A percentile compares a stretch with the other conserved stretches of the same genome.
Conservation (phyloP, 2,113 vertebrate species). For the Phoxinus phoxinus region DNA sequence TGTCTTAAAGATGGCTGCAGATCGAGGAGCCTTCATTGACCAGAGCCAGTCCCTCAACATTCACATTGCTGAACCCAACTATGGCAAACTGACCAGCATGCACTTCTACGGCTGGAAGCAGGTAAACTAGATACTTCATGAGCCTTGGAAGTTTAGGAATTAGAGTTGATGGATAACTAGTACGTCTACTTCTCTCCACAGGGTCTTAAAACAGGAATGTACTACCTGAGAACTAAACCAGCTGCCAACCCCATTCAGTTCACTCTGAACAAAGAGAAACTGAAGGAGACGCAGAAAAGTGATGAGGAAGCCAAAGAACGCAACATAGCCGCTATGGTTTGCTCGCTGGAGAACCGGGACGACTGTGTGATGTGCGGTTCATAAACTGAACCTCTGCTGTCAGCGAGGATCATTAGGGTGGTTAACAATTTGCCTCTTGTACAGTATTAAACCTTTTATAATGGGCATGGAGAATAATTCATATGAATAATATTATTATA, state of each 20-base stretch:
- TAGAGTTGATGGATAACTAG: background rate
- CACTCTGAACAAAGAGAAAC: slow-evolving; percentile 94
- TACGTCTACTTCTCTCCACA: slow-evolving; percentile 58
- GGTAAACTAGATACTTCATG: slow-evolving; percentile 69
- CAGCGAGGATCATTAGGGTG: background rate
- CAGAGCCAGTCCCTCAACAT: slow-evolving; percentile 99
- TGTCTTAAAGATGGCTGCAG: slow-evolving; percentile 93
- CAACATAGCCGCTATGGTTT: slow-evolving; percentile 93
- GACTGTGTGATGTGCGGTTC: slow-evolving; percentile 96
- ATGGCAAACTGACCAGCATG: slow-evolving; percentile 97
- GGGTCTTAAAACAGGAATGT: slow-evolving; percentile 98
- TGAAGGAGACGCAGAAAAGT: slow-evolving; percentile 76
- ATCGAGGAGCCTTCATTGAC: slow-evolving; percentile 93
- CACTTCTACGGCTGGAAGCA: slow-evolving; percentile 98
- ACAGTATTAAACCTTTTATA: slow-evolving; percentile 4
- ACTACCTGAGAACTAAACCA: slow-evolving; percentile 93
- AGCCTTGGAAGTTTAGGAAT: background rate
- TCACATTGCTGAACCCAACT: slow-evolving; percentile 96
- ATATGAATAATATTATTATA: background rate
- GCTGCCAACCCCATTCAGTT: slow-evolving; percentile 98
- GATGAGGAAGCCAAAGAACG: slow-evolving; percentile 81
- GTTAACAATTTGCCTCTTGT: background rate
- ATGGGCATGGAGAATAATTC: background rate
- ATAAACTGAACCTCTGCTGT: slow-evolving; percentile 60
- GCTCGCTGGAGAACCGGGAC: slow-evolving; percentile 91